Conservation (phyloP, 2,888 invertebrate genomes). For the Drosophila fungiperda region DNA sequence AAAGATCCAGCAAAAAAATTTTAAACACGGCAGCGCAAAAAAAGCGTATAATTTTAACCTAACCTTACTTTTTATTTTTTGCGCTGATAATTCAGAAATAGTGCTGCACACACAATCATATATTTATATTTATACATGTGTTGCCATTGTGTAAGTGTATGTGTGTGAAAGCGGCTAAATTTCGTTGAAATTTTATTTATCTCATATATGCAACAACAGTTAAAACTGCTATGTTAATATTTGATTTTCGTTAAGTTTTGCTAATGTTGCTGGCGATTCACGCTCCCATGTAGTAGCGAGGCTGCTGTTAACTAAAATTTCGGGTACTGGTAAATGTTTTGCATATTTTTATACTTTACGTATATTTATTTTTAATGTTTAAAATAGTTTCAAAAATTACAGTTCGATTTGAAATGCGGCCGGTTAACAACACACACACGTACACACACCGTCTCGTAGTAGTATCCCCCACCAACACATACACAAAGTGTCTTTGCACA, state of each 20-base stretch:
- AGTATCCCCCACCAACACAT: slow-evolving; percentile 58
- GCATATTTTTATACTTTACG: background rate
- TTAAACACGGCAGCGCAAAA: slow-evolving; percentile 63
- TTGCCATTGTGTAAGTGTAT: slow-evolving; percentile 22
- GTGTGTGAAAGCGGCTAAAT: slow-evolving; percentile 43
- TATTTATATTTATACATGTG: slow-evolving; percentile 13
- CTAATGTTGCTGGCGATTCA: slow-evolving; percentile 25
- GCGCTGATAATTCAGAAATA: slow-evolving; percentile 77
- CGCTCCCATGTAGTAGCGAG: slow-evolving; percentile 22
- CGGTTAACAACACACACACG: slow-evolving; percentile 64
- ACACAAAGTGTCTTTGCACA: slow-evolving; percentile 28
- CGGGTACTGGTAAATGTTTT: slow-evolving; percentile 1
- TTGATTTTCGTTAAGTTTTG: slow-evolving; percentile 24
- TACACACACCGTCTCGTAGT: slow-evolving; percentile 37
- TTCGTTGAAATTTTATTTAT: slow-evolving; percentile 53
- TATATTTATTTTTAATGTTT: slow-evolving; percentile 28
- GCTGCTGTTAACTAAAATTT: background rate
- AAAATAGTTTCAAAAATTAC: slow-evolving; percentile 34
- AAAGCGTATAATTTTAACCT: slow-evolving; percentile 77
- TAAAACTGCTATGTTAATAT: background rate
- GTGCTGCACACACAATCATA: slow-evolving; percentile 46
- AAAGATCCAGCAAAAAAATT: slow-evolving; percentile 74
- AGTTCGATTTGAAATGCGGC: slow-evolving; percentile 54
- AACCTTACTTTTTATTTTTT: slow-evolving; percentile 77
- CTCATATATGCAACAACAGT: slow-evolving; percentile 18